phyloP scores from a whole-genome alignment of 2,888 invertebrate genomes.

The Pharmacophagus antenor region DNA sequence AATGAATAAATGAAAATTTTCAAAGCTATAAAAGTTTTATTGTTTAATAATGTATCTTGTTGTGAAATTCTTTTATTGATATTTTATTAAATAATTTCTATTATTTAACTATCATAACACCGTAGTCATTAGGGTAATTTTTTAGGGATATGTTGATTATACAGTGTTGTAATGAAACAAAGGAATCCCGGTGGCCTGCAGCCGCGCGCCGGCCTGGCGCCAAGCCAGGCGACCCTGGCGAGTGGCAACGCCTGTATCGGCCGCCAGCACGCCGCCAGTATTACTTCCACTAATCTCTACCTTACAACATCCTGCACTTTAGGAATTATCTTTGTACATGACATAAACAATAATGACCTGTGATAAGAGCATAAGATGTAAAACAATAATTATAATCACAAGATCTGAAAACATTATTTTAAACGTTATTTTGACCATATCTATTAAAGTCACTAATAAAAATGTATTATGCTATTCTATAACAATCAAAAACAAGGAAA shows the following conservation, averaged over 20 bases:
- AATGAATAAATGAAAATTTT: neutral
- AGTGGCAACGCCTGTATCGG: constrained; percentile 69
- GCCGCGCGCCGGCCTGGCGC: constrained; percentile 80
- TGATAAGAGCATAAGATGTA: neutral
- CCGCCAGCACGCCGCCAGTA: constrained; percentile 61
- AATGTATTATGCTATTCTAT: neutral
- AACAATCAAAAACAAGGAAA: neutral
- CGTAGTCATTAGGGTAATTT: neutral
- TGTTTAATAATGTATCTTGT: neutral
- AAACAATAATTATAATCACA: no score
- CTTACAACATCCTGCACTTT: constrained; percentile 7
- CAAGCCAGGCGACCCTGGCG: constrained; percentile 79
- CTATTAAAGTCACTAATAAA: no score
- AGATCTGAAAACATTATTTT: neutral
- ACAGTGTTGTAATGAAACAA: constrained; percentile 67
- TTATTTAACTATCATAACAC: neutral
- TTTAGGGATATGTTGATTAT: neutral
- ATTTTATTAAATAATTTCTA: neutral
- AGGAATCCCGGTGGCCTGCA: constrained; percentile 76
- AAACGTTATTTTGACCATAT: neutral
- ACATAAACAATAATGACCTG: neutral
- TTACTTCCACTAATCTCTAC: constrained; percentile 38
- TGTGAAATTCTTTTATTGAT: neutral
- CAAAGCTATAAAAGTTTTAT: neutral
- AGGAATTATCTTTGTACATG: neutral